Percentiles rank a stretch among this genome's conserved stretches.
These are phyloP conservation scores for Yoshiicerus persimilis DNA, from an alignment of 1,140 invertebrate species.

Conservation along the genomic window DNA sequence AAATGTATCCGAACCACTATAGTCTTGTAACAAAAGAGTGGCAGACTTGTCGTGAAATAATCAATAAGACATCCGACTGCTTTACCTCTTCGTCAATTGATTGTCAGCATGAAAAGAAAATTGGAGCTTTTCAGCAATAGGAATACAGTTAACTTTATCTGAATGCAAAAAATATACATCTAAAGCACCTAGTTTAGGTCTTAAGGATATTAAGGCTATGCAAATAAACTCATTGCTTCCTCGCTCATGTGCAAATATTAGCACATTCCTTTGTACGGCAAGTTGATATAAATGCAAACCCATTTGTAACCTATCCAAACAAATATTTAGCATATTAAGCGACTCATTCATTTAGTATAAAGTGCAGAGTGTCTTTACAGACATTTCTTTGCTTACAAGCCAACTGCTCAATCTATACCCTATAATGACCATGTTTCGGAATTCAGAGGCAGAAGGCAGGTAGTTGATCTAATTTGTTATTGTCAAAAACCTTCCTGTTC, in stretches of 20 bases:
- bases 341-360: background rate
- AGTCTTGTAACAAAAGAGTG: background rate
- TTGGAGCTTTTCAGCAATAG: background rate
- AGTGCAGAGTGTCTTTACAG: background rate
- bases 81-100: background rate
- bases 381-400: background rate
- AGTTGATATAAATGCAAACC: background rate
- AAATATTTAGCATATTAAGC: background rate
- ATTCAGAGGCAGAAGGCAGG: background rate
- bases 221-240: slow-evolving; percentile 15
- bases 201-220: background rate
- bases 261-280: background rate
- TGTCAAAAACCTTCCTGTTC: background rate
- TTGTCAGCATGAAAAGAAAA: background rate
- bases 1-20: background rate
- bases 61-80: background rate
- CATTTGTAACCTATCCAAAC: background rate
- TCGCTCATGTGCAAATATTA: background rate
- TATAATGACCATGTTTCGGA: background rate
- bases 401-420: background rate
- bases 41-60: background rate
- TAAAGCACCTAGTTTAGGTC: background rate
- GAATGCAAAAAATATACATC: background rate
- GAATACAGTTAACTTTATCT: background rate
- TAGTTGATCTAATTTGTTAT: background rate